phyloP scores from a whole-genome alignment of 2,113 vertebrate genomes.

The Podarcis cretensis region DNA sequence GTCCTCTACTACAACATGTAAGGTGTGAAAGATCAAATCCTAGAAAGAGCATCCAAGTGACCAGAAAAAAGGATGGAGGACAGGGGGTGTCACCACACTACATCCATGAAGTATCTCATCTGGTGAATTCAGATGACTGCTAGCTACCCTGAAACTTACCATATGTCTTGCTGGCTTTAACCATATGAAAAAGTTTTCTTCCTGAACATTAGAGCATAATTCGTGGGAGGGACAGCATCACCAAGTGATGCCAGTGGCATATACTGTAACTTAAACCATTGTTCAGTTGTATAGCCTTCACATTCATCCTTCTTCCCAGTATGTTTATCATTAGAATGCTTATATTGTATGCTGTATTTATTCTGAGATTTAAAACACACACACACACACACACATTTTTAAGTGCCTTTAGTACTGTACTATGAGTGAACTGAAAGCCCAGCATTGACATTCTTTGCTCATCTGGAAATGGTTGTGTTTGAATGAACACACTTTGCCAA shows the following conservation, averaged over 20 bases:
- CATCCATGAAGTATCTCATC: too few species aligned
- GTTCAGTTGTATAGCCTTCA: neutral
- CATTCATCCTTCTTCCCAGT: neutral
- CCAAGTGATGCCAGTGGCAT: neutral
- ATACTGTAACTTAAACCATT: neutral
- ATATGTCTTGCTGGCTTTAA: neutral
- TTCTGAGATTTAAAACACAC: neutral
- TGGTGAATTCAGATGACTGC: neutral
- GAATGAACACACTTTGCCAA: neutral
- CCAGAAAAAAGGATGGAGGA: too few species aligned
- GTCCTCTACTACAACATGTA: too few species aligned
- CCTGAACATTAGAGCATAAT: neutral
- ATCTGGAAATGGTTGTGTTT: rapidly evolving
- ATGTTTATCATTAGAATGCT: neutral
- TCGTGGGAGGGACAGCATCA: neutral
- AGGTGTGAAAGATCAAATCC: too few species aligned
- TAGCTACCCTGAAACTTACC: neutral
- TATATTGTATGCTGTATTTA: neutral
- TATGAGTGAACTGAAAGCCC: neutral
- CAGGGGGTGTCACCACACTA: too few species aligned
- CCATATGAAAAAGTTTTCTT: neutral
- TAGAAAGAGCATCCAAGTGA: too few species aligned
- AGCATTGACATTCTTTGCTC: neutral
- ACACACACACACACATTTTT: neutral
- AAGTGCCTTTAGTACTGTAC: neutral